Evolutionary conservation across 2,113 vertebrate genomes (phyloP), one percentile per base, ranked within the genome.

Genomic region (Pachycephala philippinensis): DNA sequence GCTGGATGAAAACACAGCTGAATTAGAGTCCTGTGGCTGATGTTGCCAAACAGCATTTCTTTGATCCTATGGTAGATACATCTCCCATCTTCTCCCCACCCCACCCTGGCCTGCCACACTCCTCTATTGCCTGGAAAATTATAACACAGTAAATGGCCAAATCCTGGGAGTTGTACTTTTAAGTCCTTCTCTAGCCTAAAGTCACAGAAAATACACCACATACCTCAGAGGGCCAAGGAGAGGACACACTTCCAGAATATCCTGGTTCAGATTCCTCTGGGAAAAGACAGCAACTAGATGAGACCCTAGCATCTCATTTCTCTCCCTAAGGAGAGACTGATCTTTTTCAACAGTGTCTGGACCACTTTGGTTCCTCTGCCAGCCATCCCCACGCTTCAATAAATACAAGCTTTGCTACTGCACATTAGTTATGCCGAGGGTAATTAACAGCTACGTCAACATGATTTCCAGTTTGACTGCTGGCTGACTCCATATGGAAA

Each of bases 391-490:
- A n/a, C 0, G 0, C 37, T 45, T 44, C 14, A 84, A 35, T 76
- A 53, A 87, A 72, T 26, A 75, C 56, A 60, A 74, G 44, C 69
- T 64, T 37, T 60, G 65, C 30, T 44, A 7, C 19, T n/a, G 72
- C 56, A 20, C 65, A 7, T 68, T 71, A 84, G 83, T 64, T 75
- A 68, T 21, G 44, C 49, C 0, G 0, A 60, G 40, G 57, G 31
- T 83, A 93, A 95, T 96, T 93, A 87, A 65, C 44, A 85, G 49
- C 53, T 91, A 44, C 12, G 26, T 82, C 85, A 89, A 7, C 35
- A 5, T 0, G 20, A 59, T 37, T 84, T 90, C 92, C 78, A 79
- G 84, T 87, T 52, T 50, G 61, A 59, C 81, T 64, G 78, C 87
- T 87, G 69, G 47, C 78, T 97, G 84, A 79, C 33, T 84, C 49